Percentiles rank a stretch among this genome's conserved stretches.
Conservation (phyloP, 2,113 vertebrate species). For the Uria lomvia region DNA sequence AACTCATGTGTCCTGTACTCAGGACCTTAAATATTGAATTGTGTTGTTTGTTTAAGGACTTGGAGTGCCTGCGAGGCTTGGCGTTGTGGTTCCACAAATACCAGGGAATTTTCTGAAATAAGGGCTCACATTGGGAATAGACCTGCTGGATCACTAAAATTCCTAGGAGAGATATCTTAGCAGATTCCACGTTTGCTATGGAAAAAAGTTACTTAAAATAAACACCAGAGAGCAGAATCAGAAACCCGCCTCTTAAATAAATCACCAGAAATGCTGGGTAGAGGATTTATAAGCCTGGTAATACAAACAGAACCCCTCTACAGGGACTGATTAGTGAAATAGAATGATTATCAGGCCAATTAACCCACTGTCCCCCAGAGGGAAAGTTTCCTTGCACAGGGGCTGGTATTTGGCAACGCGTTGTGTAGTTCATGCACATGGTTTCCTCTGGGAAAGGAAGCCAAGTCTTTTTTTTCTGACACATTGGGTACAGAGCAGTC, state of each 20-base stretch:
- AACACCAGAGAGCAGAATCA: not conserved
- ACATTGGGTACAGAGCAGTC: not conserved
- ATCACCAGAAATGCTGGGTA: not conserved
- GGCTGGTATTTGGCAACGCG: not conserved
- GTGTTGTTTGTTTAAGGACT: not conserved
- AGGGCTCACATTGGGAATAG: not conserved
- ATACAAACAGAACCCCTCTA: conserved; percentile 49
- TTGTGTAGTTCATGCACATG: not conserved
- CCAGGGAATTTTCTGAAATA: not conserved
- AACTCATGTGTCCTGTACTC: not conserved
- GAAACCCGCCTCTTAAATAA: conserved; percentile 33
- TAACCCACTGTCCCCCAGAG: conserved; percentile 45
- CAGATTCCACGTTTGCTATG: not conserved
- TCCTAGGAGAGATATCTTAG: conserved; percentile 7
- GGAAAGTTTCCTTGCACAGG: not conserved
- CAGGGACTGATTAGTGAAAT: conserved; percentile 49
- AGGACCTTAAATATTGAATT: not conserved
- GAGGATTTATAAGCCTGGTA: not conserved
- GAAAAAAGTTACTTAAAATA: not conserved
- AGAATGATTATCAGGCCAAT: conserved; percentile 45
- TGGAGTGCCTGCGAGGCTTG: not conserved
- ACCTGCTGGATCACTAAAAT: conserved; percentile 24
- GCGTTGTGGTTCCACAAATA: not conserved
- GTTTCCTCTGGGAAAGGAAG: not conserved
- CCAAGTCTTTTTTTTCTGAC: not conserved